Evolutionary conservation across 2,888 invertebrate genomes (phyloP), one percentile per base, ranked within the genome.

Genomic region (Tridacna crocea): DNA sequence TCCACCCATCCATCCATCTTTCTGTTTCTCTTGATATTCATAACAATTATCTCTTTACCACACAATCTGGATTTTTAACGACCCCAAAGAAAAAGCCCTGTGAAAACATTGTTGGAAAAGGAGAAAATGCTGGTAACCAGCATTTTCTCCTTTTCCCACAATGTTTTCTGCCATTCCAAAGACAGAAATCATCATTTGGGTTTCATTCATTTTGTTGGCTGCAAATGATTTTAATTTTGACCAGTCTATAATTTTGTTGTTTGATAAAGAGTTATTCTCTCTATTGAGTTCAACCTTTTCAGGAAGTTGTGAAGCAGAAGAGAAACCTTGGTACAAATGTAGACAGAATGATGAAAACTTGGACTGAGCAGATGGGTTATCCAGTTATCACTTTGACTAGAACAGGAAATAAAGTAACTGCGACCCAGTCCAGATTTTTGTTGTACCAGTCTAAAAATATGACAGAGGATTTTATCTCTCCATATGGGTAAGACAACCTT

Each of bases 281-380:
- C 36, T 4, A 8, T 36, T 36, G 36, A 36, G 36, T 36, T 36
- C 36, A 36, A 36, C 36, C 36, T 66, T 46, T 66, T 46, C 19
- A 63, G 61, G 55, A 17, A n/a, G 75, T 63, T 48, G 26, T 48
- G 63, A 26, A 63, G 12, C 63, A 13, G 24, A 60, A 60, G 60
- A 73, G 60, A 60, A 60, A 60, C 24, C 26, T 74, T 0, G 61
- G 61, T 11, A 74, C 74, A n/a, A 87, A 91, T 80, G 91, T 93
- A 11, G 84, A 83, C 46, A 78, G 82, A 13, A 75, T 93, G 58
- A 93, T 93, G 93, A 90, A 92, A 83, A 93, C 93, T 0, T 93
- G 93, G 93, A 93, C 92, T 10, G 84, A 88, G 58, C 93, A 93
- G 89, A 93, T 92, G 92, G 93, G 93, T 0, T 92, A 90, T 77